A percentile compares a stretch with the other conserved stretches of the same genome.
These are phyloP conservation scores for Eolophus roseicapilla DNA, from an alignment of 2,113 vertebrate genomes.

Conservation along the genomic window DNA sequence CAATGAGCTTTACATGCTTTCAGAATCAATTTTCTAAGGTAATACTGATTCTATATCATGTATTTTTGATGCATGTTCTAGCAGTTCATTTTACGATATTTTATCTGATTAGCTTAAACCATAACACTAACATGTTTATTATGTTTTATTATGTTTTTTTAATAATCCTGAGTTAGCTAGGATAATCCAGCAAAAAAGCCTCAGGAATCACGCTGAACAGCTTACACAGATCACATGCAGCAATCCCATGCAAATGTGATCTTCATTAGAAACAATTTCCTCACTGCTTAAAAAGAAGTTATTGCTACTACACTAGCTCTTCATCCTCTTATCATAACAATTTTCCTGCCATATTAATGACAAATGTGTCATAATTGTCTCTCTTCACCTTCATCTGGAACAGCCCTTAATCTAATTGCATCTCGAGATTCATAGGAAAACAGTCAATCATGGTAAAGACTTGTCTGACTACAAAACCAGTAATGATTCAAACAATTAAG, in stretches of 20 bases:
- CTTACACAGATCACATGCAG: neutral
- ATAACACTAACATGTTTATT: neutral
- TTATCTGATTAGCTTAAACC: neutral
- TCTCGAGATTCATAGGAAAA: slow-evolving; percentile 12
- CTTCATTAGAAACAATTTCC: neutral
- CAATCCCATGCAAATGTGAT: neutral
- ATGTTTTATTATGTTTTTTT: neutral
- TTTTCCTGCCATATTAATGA: neutral
- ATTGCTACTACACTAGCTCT: neutral
- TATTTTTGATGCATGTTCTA: neutral
- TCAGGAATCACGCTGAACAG: neutral
- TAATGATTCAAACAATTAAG: slow-evolving; percentile 2
- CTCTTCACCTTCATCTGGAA: slow-evolving; percentile 28
- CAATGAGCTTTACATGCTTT: neutral
- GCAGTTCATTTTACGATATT: neutral
- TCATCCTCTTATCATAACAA: neutral
- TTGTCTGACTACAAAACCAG: neutral
- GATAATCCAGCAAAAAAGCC: neutral
- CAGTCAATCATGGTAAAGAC: neutral
- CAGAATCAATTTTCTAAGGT: neutral
- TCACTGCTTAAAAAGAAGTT: neutral
- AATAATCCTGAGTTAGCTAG: neutral
- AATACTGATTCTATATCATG: neutral
- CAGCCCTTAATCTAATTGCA: slow-evolving; percentile 33
- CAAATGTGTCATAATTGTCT: slow-evolving; percentile 30